Percentiles rank a stretch among this genome's conserved stretches.
These are phyloP conservation scores for Saguinus midas DNA, from an alignment of 2,113 vertebrate genomes.

Conservation along the genomic window DNA sequence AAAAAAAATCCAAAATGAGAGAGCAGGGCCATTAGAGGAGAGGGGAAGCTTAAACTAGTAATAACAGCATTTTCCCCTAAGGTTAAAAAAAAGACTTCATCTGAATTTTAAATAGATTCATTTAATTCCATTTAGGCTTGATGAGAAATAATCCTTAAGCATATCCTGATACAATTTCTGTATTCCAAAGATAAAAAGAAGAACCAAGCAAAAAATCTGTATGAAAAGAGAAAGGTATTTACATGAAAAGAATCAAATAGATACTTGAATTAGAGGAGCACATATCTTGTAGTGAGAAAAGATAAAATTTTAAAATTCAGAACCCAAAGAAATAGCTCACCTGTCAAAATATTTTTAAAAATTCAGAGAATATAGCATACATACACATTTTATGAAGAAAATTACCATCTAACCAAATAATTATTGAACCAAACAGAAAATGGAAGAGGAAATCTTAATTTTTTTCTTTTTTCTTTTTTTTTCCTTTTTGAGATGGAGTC, in stretches of 20 bases:
- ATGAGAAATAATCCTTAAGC: neutral
- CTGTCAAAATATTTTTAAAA: neutral
- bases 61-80: neutral
- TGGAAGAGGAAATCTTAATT: neutral
- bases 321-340: neutral
- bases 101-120: neutral
- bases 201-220: neutral
- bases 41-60: neutral
- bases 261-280: neutral
- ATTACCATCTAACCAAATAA: neutral
- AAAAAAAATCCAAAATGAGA: neutral
- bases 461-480: no score
- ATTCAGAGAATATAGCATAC: neutral
- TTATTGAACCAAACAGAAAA: slow-evolving; percentile 17
- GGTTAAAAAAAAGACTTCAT: neutral
- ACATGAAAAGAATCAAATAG: neutral
- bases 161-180: neutral
- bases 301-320: neutral
- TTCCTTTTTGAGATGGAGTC: no score
- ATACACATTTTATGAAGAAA: neutral
- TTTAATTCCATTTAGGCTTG: neutral
- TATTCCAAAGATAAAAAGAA: neutral
- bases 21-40: neutral
- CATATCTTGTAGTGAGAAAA: no score
- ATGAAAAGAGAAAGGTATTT: neutral